Percentiles rank a stretch among this genome's conserved stretches.
These are phyloP conservation scores for Nomada fabriciana DNA, from an alignment of 2,888 invertebrate species.

Conservation along the genomic window DNA sequence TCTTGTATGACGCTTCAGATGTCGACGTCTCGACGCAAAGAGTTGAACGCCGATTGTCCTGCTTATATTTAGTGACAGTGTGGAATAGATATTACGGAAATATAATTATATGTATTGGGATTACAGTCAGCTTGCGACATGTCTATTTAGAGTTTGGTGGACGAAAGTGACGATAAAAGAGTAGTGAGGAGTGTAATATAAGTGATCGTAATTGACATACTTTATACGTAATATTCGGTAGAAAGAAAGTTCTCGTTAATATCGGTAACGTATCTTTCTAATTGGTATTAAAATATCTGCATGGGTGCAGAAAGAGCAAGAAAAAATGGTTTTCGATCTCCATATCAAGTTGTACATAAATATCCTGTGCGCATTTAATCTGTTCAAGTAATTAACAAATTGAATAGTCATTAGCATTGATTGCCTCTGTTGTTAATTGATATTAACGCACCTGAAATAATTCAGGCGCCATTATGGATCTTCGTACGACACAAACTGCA, in stretches of 20 bases:
- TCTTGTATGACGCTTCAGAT: too few relatives aligned
- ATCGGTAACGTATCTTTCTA: background rate
- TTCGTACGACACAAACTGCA: background rate
- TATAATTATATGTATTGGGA: too few relatives aligned
- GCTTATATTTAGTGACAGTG: too few relatives aligned
- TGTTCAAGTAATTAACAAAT: conserved; percentile 26
- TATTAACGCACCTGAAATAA: background rate
- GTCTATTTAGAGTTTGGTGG: too few relatives aligned
- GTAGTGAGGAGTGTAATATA: background rate
- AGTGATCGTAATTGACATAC: too few relatives aligned
- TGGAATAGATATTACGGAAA: too few relatives aligned
- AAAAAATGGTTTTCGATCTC: background rate
- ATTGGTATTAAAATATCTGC: background rate
- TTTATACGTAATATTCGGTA: background rate
- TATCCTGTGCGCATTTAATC: background rate
- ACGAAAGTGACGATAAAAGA: too few relatives aligned
- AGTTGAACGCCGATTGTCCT: too few relatives aligned
- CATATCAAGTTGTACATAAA: background rate
- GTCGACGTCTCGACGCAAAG: too few relatives aligned
- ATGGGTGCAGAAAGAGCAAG: too few relatives aligned
- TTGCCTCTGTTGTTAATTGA: conserved; percentile 7
- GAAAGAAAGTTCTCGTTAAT: background rate
- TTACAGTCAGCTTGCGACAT: too few relatives aligned
- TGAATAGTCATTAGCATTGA: conserved; percentile 9
- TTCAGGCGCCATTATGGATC: background rate